Conservation (phyloP, 2,797 vertebrate genomes). For the Anabas testudineus region DNA sequence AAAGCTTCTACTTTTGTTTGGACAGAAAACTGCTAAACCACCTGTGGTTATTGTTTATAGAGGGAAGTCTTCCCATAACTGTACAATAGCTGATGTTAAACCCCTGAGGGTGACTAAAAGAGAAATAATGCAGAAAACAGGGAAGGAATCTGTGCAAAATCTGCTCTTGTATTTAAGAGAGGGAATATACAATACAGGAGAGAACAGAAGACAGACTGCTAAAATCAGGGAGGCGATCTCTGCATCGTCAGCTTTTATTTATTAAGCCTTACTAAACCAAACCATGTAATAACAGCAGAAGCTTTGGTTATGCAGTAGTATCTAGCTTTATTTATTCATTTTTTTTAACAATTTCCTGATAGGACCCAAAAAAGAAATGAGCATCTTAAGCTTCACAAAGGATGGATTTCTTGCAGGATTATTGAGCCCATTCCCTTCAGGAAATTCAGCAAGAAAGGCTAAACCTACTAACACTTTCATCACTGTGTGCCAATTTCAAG, state of each 20-base stretch:
- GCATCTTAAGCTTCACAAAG: slow-evolving; percentile 1
- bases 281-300: slow-evolving; percentile 7
- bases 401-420: slow-evolving; percentile 11
- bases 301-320: not conserved
- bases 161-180: slow-evolving; percentile 43
- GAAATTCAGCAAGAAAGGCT: slow-evolving; percentile 4
- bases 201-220: slow-evolving; percentile 13
- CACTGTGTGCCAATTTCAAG: slow-evolving; percentile 8
- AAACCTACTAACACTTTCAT: not conserved
- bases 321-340: not conserved
- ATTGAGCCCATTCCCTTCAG: not conserved
- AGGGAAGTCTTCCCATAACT: slow-evolving; percentile 61
- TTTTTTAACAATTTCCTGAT: not conserved
- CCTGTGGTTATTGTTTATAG: slow-evolving; percentile 69
- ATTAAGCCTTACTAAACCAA: not conserved
- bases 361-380: slow-evolving; percentile 5
- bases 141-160: slow-evolving; percentile 65
- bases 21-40: slow-evolving; percentile 60
- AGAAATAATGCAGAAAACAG: slow-evolving; percentile 56
- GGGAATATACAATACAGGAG: not conserved
- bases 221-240: not conserved
- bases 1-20: slow-evolving; percentile 22
- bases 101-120: slow-evolving; percentile 50
- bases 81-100: slow-evolving; percentile 63
- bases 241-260: not conserved